phyloP scores from a whole-genome alignment of 2,797 vertebrate species.

The Sebastes iracundus region DNA sequence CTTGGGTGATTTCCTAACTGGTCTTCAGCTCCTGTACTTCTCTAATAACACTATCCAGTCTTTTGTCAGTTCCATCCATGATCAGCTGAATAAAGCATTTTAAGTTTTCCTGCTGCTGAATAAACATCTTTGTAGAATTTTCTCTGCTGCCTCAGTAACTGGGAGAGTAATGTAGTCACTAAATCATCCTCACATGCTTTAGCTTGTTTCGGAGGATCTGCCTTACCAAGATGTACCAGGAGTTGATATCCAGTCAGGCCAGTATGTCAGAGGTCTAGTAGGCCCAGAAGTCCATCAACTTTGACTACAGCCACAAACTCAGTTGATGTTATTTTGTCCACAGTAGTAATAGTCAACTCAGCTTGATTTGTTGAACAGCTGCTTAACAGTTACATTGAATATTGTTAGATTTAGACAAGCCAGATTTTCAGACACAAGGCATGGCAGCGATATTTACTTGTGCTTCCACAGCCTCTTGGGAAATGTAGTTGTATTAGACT shows the following conservation, averaged over 20 bases:
- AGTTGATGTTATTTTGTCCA: neutral
- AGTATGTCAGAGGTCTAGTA: neutral
- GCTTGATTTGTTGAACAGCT: neutral
- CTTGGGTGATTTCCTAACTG: slow-evolving; percentile 7
- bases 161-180: neutral
- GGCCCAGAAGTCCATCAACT: neutral
- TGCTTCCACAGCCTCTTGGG: neutral
- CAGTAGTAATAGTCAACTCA: neutral
- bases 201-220: neutral
- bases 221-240: neutral
- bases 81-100: slow-evolving; percentile 8
- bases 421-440: neutral
- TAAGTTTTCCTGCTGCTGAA: neutral
- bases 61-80: slow-evolving; percentile 7
- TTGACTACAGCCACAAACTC: neutral
- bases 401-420: neutral
- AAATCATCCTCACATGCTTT: neutral
- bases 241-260: neutral
- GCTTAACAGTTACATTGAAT: neutral
- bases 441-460: neutral
- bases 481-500: neutral
- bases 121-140: neutral
- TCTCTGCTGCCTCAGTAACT: neutral
- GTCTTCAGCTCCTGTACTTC: slow-evolving; percentile 10
- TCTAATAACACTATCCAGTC: slow-evolving; percentile 12